Evolutionary conservation across 2,888 invertebrate genomes (phyloP).

Genomic region (Mesopsocus fuscifrons): DNA sequence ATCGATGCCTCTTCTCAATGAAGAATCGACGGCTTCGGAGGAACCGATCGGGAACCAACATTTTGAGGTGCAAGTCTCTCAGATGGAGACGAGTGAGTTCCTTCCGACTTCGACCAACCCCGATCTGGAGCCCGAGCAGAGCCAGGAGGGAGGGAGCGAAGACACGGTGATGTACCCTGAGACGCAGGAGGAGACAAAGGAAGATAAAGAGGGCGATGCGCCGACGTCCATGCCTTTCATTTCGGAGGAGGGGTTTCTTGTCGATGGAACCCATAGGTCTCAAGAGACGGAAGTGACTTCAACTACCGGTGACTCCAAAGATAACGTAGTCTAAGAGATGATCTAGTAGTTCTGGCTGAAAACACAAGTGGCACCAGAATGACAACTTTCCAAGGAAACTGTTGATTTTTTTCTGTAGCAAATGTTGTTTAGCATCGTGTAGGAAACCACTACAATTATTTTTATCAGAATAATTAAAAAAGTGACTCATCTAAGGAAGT

Average conservation of each 20-base stretch:
- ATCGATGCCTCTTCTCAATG: slow-evolving; percentile 14
- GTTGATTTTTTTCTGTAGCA: too few species aligned
- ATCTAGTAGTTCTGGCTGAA: not conserved
- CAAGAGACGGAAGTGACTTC: slow-evolving; percentile 7
- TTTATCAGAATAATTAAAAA: too few species aligned
- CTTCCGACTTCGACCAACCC: not conserved
- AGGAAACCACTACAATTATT: too few species aligned
- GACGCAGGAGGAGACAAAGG: not conserved
- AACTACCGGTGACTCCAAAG: slow-evolving; percentile 1
- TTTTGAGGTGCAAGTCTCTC: not conserved
- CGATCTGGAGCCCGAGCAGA: not conserved
- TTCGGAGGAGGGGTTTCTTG: not conserved
- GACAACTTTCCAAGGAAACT: too few species aligned
- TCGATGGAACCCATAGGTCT: not conserved
- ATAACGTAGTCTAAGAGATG: slow-evolving; percentile 1
- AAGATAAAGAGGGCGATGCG: not conserved
- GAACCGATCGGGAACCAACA: slow-evolving; percentile 5
- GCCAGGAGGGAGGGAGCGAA: not conserved
- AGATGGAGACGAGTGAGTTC: slow-evolving; percentile 1
- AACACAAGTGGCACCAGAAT: too few species aligned
- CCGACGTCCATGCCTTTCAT: not conserved
- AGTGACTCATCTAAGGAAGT: too few species aligned
- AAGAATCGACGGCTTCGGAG: slow-evolving; percentile 11
- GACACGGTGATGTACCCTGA: not conserved
- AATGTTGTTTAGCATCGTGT: too few species aligned